Evolutionary conservation across 2,113 vertebrate species (phyloP).

Genomic region (Notiomystis cincta): DNA sequence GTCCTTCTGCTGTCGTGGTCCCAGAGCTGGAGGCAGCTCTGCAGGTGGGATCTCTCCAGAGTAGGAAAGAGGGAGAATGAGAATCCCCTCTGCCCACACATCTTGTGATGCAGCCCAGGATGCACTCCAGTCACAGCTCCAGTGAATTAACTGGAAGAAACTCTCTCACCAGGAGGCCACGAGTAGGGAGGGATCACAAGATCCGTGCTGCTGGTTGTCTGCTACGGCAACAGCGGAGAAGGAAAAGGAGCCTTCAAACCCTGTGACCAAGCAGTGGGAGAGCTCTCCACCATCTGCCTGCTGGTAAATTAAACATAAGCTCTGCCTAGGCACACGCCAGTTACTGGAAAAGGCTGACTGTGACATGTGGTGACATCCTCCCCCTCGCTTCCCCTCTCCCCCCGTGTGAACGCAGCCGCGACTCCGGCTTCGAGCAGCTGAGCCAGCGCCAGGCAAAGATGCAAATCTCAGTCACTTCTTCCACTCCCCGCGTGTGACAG

Average conservation of each 20-base stretch:
- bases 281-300: not conserved
- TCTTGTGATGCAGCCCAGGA: not conserved
- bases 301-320: not conserved
- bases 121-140: not conserved
- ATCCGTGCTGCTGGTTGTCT: not conserved
- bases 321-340: not conserved
- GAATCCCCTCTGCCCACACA: not conserved
- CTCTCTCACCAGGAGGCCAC: not conserved
- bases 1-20: not conserved
- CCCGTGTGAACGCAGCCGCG: rapidly evolving
- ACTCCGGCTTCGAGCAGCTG: not conserved
- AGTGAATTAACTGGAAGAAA: not conserved
- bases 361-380: not conserved
- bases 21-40: not conserved
- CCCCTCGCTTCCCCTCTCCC: not conserved
- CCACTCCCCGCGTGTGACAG: not conserved
- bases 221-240: not conserved
- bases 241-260: not conserved
- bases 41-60: not conserved
- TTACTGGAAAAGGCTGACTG: not conserved
- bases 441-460: not conserved
- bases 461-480: constrained; percentile 17
- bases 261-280: not conserved
- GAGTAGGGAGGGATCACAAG: rapidly evolving
- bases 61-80: not conserved